These are phyloP conservation scores for Leptinotarsa undecemlineata DNA, from an alignment of 1,140 invertebrate genomes.

Conservation along the genomic window DNA sequence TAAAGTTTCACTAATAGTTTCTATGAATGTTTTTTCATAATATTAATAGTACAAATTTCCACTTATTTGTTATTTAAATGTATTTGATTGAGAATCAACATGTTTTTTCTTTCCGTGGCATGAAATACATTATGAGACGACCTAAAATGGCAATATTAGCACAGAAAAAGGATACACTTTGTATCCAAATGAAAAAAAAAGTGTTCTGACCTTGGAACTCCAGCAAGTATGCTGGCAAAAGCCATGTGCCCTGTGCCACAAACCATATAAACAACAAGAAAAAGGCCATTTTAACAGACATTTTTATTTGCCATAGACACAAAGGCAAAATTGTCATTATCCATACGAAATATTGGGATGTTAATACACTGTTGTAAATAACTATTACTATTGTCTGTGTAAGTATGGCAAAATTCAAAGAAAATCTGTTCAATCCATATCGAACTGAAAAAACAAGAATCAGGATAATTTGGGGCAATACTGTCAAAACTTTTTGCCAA, in stretches of 20 bases:
- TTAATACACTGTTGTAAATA: conserved; percentile 93
- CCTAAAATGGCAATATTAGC: conserved; percentile 75
- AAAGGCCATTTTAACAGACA: conserved; percentile 59
- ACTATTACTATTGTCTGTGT: conserved; percentile 87
- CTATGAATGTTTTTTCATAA: not conserved
- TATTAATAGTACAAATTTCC: conserved; percentile 6
- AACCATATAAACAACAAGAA: conserved; percentile 71
- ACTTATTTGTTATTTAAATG: not conserved
- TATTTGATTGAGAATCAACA: not conserved
- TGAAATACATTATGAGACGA: conserved; percentile 62
- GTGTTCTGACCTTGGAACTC: conserved; percentile 88
- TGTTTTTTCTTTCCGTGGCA: conserved; percentile 22
- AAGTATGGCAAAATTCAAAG: conserved; percentile 85
- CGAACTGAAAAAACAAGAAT: conserved; percentile 72
- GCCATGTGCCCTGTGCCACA: conserved; percentile 79
- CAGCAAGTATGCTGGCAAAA: conserved; percentile 86
- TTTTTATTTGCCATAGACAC: conserved; percentile 69
- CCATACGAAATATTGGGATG: conserved; percentile 98
- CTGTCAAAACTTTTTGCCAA: conserved; percentile 68
- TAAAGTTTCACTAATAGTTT: no score
- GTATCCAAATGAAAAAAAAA: conserved; percentile 79
- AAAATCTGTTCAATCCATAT: conserved; percentile 66
- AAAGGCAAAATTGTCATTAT: conserved; percentile 86
- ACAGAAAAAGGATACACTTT: conserved; percentile 76
- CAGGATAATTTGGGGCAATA: conserved; percentile 76